Evolutionary conservation across 2,888 invertebrate genomes (phyloP), one percentile per base, ranked within the genome.

Genomic region (Emmelina monodactyla): DNA sequence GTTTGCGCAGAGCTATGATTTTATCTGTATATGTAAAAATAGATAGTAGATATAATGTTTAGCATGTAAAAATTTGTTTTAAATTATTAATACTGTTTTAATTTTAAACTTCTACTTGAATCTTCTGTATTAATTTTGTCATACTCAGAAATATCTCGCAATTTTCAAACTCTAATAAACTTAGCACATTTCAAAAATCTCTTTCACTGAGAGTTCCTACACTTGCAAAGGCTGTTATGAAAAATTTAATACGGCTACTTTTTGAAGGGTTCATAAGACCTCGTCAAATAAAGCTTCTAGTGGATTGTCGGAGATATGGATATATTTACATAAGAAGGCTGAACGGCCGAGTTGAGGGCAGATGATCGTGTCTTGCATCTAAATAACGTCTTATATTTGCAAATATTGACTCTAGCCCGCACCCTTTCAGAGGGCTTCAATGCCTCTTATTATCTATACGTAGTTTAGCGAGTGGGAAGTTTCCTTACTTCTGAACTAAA

Each of bases 371-470:
- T 70, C 68, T 62, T 55, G 76, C 75, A 76, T 78, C 70, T 70
- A 72, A 76, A 78, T 76, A 72, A 64, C 70, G 70, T 68, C 70
- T 76, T 78, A 76, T 72, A 68, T 73, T 70, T 68, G 70, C 73
- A 73, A 78, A 79, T 75, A 79, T 79, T 78, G 71, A 71, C 76
- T 67, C 58, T 62, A 58, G 55, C 56, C 66, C 65, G 62, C 62
- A 71, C 69, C 70, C 72, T 70, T 67, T 63, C 49, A 58, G 59
- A 66, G 64, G 65, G 66, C 54, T 63, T 58, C 53, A 55, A 67
- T 68, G 62, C n/a, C n/a, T n/a, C 62, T 59, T 65, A 66, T 67
- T 67, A 66, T 68, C 68, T 63, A 67, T 63, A 66, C 62, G 68
- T 62, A 64, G 66, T 69, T 69, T 64, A 67, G 65, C 54, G 55